Evolutionary conservation across 2,888 invertebrate genomes (phyloP), one percentile per base, ranked within the genome.

Genomic region (Mechanitis messenoides): DNA sequence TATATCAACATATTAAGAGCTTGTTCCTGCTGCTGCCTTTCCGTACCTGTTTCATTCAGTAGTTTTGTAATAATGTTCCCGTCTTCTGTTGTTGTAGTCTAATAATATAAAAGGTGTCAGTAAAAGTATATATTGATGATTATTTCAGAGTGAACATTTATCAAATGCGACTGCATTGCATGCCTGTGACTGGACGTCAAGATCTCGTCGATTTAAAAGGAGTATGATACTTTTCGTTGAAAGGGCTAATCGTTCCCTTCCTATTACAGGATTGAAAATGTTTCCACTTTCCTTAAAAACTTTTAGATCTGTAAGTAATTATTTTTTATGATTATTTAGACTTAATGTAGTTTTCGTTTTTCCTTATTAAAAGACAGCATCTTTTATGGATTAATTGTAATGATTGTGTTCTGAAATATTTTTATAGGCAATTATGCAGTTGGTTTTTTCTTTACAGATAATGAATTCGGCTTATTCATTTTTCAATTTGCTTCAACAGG

Each of bases 381-480:
- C 4, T 38, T 38, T 38, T 6, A 6, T 6, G 4, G 7, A 38
- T 38, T 38, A 38, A 6, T 7, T 38, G 7, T 38, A 4, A 38
- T 6, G 7, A 1, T 38, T 38, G 7, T 38, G 38, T 38, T 38
- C 38, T 7, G 7, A 38, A 7, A 7, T 42, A 9, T 42, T 9
- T 42, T 42, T 9, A 3, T 9, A 42, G 11, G 7, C 11, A 42
- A 3, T 9, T 42, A 9, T 9, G 9, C 9, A 9, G 3, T 42
- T 9, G 6, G 2, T 9, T 7, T 12, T 50, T 50, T 11, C 60
- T 47, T 85, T 85, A 62, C 82, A 85, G 86, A 83, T 86, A 59
- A 84, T 86, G 71, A 85, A 85, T 65, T 76, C 85, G 2, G 78
- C 85, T 1, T 85, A 85, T 66, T 87, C 87, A 1, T 82, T 84